Conservation (phyloP, 2,113 vertebrate genomes). For the Telmatochromis sp. region DNA sequence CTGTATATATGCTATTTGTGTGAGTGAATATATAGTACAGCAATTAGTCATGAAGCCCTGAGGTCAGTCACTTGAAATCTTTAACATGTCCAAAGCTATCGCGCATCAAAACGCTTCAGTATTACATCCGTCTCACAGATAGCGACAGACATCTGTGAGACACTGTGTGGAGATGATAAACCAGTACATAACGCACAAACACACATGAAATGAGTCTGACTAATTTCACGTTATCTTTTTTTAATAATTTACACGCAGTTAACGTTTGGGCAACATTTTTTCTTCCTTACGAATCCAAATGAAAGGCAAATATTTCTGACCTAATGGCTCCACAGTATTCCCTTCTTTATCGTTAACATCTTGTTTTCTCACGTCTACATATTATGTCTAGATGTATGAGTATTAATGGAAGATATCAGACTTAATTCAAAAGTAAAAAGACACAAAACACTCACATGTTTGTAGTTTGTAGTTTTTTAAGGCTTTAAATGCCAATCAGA, state of each 20-base stretch:
- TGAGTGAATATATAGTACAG: constrained; percentile 18
- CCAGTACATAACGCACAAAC: neutral
- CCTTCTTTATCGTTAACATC: neutral
- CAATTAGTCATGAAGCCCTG: constrained; percentile 59
- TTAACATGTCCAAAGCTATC: neutral
- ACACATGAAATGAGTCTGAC: neutral
- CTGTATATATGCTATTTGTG: neutral
- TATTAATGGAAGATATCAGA: neutral
- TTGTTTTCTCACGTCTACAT: neutral
- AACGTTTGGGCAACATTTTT: neutral
- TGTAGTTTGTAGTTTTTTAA: neutral
- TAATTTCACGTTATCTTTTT: neutral
- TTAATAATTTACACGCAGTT: neutral
- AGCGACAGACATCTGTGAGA: neutral
- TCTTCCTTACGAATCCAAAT: neutral
- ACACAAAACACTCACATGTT: neutral
- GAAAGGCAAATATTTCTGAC: neutral
- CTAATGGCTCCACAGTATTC: neutral
- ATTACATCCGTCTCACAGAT: neutral
- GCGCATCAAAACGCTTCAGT: neutral
- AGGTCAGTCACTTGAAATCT: constrained; percentile 45
- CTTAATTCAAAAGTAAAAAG: neutral
- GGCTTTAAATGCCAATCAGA: neutral
- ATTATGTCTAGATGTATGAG: neutral
- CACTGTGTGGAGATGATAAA: neutral